phyloP scores from a whole-genome alignment of 2,797 vertebrate genomes.

The Phalanger gymnotis region DNA sequence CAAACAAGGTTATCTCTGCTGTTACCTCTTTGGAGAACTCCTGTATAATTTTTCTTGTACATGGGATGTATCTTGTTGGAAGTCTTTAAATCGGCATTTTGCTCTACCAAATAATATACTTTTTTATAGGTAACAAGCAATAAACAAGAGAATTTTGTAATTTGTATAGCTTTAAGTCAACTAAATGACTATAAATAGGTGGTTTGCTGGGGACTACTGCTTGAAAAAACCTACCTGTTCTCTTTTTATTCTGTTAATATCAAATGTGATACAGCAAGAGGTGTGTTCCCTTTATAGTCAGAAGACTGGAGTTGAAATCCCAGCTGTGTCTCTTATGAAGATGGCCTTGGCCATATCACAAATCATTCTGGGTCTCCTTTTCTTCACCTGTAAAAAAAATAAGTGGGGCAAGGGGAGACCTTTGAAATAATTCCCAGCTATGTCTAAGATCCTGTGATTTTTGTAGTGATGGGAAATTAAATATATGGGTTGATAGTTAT shows the following conservation, averaged over 20 bases:
- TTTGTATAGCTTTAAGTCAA: neutral
- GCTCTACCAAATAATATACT: neutral
- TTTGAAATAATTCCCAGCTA: neutral
- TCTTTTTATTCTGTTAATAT: neutral
- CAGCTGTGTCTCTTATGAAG: neutral
- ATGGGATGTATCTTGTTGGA: neutral
- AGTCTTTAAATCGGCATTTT: neutral
- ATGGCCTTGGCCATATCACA: neutral
- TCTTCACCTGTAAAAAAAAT: neutral
- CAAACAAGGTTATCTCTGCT: neutral
- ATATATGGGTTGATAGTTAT: neutral
- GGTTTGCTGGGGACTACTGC: neutral
- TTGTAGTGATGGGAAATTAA: neutral
- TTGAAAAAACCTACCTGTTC: neutral
- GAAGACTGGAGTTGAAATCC: neutral
- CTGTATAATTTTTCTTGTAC: neutral
- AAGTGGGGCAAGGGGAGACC: neutral
- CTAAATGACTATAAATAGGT: neutral
- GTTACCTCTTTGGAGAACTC: neutral
- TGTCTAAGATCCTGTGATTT: neutral
- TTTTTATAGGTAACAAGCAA: neutral
- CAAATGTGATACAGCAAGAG: neutral
- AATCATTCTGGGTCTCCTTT: neutral
- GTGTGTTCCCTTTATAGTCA: neutral
- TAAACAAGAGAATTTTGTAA: neutral